Evolutionary conservation across 1,140 invertebrate species (phyloP).

Genomic region (Hycleus cichorii): DNA sequence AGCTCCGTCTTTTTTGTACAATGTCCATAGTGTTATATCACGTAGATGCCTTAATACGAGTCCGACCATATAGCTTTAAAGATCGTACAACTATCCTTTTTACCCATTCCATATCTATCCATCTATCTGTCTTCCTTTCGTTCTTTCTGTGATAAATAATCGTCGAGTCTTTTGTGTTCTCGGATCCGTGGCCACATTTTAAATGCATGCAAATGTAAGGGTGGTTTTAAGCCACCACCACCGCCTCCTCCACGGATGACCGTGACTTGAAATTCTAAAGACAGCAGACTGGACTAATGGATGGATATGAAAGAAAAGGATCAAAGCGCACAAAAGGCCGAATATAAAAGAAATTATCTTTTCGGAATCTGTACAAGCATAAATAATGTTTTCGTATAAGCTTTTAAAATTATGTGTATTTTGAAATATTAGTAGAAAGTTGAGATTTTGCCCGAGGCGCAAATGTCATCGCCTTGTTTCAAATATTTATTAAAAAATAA

Average conservation of each 20-base stretch:
- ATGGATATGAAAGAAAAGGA: not conserved
- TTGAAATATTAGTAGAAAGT: no score
- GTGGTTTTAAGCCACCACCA: no score
- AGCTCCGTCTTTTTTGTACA: constrained; percentile 36
- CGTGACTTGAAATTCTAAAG: constrained; percentile 32
- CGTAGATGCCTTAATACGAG: constrained; percentile 27
- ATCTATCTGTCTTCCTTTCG: constrained; percentile 8
- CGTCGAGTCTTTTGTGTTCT: constrained; percentile 37
- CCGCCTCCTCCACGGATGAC: constrained; percentile 30
- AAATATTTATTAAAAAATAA: constrained; percentile 26
- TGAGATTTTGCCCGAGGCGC: no score
- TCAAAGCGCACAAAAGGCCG: not conserved
- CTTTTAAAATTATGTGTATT: no score
- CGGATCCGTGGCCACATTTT: constrained; percentile 37
- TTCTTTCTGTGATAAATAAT: constrained; percentile 38
- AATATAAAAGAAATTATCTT: no score
- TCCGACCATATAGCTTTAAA: constrained; percentile 16
- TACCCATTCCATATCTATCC: constrained; percentile 14
- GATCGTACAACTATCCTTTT: constrained; percentile 6
- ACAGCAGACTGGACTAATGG: constrained; percentile 17
- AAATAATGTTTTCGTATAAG: no score
- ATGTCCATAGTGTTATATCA: constrained; percentile 33
- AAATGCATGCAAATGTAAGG: constrained; percentile 39
- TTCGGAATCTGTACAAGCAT: no score
- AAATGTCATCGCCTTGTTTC: constrained; percentile 9